phyloP scores from a whole-genome alignment of 2,888 invertebrate genomes.

The Leucophenga maculata region DNA sequence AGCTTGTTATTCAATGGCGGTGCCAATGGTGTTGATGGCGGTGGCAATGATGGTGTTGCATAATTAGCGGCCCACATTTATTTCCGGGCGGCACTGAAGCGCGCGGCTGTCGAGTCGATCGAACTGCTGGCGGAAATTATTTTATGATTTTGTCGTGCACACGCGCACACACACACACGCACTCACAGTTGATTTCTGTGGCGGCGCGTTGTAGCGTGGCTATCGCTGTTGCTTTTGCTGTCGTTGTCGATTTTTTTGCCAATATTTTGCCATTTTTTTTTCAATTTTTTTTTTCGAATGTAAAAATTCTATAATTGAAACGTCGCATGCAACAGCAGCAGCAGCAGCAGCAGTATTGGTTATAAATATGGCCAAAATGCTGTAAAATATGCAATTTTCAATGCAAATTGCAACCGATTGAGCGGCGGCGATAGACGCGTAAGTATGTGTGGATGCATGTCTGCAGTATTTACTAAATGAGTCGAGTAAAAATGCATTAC shows the following conservation, averaged over 20 bases:
- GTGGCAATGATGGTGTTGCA: slow-evolving; percentile 31
- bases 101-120: not conserved
- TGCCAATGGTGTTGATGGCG: not conserved
- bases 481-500: no score
- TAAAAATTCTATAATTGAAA: not conserved
- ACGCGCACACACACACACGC: not conserved
- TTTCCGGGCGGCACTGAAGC: slow-evolving; percentile 26
- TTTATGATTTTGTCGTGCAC: slow-evolving; percentile 6
- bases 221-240: not conserved
- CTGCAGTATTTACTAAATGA: no score
- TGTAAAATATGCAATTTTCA: no score
- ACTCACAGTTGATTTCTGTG: no score
- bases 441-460: no score
- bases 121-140: not conserved
- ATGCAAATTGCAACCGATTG: no score
- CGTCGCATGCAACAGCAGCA: no score
- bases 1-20: not conserved
- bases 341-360: no score
- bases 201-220: not conserved
- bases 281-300: not conserved
- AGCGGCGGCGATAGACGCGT: no score
- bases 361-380: no score
- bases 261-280: not conserved
- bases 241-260: not conserved
- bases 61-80: slow-evolving; percentile 57